Conservation (phyloP, 2,888 invertebrate genomes). For the Barypeithes pellucidus region DNA sequence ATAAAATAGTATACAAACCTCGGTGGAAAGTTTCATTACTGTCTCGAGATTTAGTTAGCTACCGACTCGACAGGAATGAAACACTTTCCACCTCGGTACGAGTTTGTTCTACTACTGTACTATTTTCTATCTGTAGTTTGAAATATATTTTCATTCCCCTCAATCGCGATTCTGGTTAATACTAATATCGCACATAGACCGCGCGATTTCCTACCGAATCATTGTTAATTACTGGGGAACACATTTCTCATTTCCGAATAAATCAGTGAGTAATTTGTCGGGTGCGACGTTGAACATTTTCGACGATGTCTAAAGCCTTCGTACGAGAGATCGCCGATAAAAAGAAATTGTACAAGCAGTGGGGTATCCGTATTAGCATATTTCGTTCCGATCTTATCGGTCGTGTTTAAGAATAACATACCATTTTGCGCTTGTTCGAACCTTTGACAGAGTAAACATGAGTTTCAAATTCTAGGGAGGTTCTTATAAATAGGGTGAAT, state of each 20-base stretch:
- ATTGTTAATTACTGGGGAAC: conserved; percentile 42
- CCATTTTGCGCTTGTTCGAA: conserved; percentile 10
- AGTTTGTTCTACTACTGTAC: too few species aligned
- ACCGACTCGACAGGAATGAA: too few species aligned
- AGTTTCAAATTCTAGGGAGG: too few species aligned
- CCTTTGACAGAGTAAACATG: conserved; percentile 8
- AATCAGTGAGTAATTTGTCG: conserved; percentile 49
- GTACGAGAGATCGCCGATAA: conserved; percentile 42
- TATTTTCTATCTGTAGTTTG: too few species aligned
- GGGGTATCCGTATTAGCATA: conserved; percentile 48
- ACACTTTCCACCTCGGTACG: too few species aligned
- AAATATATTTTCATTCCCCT: not conserved
- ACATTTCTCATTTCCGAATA: conserved; percentile 49
- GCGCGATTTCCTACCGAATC: conserved; percentile 10
- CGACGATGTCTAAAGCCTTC: conserved; percentile 33
- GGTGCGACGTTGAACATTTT: conserved; percentile 40
- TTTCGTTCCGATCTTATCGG: conserved; percentile 44
- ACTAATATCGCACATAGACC: conserved; percentile 2
- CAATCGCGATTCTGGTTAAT: not conserved
- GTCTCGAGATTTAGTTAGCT: too few species aligned
- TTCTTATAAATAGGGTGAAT: too few species aligned
- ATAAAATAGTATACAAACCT: too few species aligned
- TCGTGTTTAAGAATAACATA: conserved; percentile 24
- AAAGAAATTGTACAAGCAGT: conserved; percentile 40
- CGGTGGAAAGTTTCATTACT: too few species aligned